Evolutionary conservation across 2,113 vertebrate species (phyloP).

Genomic region (Aspiorhynchus laticeps): DNA sequence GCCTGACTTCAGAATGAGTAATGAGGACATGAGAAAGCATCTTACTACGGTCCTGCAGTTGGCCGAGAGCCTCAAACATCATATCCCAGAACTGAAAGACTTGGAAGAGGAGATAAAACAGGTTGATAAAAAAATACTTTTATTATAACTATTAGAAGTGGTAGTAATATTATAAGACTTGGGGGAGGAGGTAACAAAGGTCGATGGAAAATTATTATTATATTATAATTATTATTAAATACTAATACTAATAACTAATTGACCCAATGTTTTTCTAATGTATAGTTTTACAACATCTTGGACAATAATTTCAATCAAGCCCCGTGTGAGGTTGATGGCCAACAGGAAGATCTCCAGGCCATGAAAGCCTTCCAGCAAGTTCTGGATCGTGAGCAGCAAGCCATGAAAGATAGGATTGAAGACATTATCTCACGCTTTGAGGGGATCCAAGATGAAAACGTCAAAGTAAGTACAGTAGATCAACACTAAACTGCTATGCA

Average conservation of each 20-base stretch:
- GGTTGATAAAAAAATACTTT: slow-evolving; percentile 41
- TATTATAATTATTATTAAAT: background rate
- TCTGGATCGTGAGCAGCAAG: slow-evolving; percentile 55
- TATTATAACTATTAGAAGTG: background rate
- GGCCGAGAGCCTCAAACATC: background rate
- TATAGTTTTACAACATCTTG: slow-evolving; percentile 48
- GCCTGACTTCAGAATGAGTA: slow-evolving; percentile 51
- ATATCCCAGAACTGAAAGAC: slow-evolving; percentile 23
- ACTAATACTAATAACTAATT: too few relatives aligned
- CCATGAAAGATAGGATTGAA: slow-evolving; percentile 63
- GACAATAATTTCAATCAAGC: background rate
- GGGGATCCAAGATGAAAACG: slow-evolving; percentile 33
- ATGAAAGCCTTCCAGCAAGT: slow-evolving; percentile 20
- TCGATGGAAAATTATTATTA: slow-evolving; percentile 3
- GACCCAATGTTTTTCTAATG: too few relatives aligned
- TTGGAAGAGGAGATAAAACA: slow-evolving; percentile 51
- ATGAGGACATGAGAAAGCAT: slow-evolving; percentile 30
- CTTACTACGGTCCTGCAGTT: slow-evolving; percentile 31
- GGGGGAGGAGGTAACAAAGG: slow-evolving; percentile 52
- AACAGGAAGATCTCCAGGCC: background rate
- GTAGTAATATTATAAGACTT: slow-evolving; percentile 3
- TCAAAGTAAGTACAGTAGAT: slow-evolving; percentile 20
- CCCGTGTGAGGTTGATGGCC: slow-evolving; percentile 5
- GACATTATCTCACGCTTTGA: slow-evolving; percentile 43
- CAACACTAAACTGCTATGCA: background rate